phyloP scores from a whole-genome alignment of 2,888 invertebrate species.

The Mimumesa dahlbomi region DNA sequence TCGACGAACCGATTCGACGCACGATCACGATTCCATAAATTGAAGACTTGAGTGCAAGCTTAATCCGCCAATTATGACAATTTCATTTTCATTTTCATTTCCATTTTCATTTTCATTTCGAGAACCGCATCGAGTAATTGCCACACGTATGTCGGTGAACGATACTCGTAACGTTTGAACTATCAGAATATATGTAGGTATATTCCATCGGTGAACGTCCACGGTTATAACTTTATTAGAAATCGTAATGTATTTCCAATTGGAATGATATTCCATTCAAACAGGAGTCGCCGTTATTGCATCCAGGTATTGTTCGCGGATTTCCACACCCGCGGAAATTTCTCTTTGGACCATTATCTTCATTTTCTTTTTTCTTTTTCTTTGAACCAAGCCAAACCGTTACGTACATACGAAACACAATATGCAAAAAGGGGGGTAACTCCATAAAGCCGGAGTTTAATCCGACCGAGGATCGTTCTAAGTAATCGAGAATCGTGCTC shows the following conservation, averaged over 20 bases:
- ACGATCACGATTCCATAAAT: neutral
- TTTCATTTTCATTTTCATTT: constrained; percentile 44
- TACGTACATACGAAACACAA: neutral
- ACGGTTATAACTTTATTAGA: too few relatives aligned
- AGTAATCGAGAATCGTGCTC: constrained; percentile 46
- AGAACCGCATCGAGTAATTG: constrained; percentile 10
- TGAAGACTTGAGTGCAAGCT: constrained; percentile 5
- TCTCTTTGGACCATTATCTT: too few relatives aligned
- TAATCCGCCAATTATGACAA: constrained; percentile 30
- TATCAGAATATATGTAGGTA: too few relatives aligned
- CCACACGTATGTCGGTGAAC: neutral
- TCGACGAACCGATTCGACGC: neutral
- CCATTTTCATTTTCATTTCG: constrained; percentile 39
- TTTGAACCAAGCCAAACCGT: too few relatives aligned
- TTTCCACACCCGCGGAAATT: too few relatives aligned
- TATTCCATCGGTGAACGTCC: too few relatives aligned
- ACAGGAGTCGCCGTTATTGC: neutral
- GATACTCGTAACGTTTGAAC: neutral
- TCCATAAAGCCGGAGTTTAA: constrained; percentile 11
- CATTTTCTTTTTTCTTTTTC: too few relatives aligned
- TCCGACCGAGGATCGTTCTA: constrained; percentile 37
- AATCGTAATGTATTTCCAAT: too few relatives aligned
- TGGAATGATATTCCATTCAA: constrained; percentile 21
- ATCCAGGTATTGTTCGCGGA: too few relatives aligned
- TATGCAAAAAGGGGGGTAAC: constrained; percentile 4